Percentiles rank a stretch among this genome's conserved stretches.
Evolutionary conservation across 2,113 vertebrate species (phyloP).

Genomic region (Chamaea fasciata): DNA sequence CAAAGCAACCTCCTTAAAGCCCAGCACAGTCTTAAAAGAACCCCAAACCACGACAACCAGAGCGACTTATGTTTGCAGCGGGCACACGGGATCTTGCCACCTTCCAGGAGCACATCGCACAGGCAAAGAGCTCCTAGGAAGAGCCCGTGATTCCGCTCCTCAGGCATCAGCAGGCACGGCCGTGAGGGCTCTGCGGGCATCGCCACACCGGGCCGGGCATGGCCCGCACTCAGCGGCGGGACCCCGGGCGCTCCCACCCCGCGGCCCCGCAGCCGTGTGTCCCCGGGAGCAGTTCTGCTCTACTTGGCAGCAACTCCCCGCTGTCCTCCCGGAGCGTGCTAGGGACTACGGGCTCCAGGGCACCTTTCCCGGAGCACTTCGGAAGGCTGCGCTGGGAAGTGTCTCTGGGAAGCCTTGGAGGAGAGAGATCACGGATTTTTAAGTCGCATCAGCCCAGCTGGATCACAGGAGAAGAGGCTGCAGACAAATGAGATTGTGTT

Average conservation of each 20-base stretch:
- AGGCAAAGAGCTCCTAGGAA: not conserved
- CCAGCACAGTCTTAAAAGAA: not conserved
- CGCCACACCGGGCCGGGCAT: too few relatives aligned
- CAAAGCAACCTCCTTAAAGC: not conserved
- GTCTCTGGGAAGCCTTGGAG: not conserved
- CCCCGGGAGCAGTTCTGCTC: not conserved
- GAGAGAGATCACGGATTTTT: not conserved
- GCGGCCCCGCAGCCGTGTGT: too few relatives aligned
- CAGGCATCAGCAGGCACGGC: too few relatives aligned
- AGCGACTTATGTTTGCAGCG: not conserved
- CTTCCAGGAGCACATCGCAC: fast-evolving
- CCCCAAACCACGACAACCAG: not conserved
- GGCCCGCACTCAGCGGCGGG: too few relatives aligned
- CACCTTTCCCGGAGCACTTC: not conserved
- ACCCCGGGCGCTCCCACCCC: too few relatives aligned
- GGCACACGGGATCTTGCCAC: not conserved
- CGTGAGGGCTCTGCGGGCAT: too few relatives aligned
- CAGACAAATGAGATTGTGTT: not conserved
- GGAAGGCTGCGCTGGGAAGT: not conserved
- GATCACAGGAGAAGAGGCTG: not conserved
- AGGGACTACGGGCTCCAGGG: not conserved
- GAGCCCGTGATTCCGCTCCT: fast-evolving
- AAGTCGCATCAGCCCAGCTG: not conserved
- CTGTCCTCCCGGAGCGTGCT: not conserved
- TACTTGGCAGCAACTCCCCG: not conserved